Conservation (phyloP, 2,113 vertebrate species). For the Dromas ardeola region DNA sequence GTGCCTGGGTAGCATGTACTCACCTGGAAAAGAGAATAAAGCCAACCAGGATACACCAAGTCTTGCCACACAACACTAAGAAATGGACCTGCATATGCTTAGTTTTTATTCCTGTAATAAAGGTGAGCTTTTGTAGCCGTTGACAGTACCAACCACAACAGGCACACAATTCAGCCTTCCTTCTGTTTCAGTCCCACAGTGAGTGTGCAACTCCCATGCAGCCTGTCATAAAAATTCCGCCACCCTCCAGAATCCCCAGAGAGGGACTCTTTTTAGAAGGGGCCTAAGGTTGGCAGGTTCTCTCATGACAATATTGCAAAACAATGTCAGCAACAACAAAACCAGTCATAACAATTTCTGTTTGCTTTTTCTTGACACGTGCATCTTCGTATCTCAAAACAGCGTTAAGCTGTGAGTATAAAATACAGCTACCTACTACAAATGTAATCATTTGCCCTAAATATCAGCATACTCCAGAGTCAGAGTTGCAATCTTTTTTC, state of each 20-base stretch:
- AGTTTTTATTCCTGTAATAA: background rate
- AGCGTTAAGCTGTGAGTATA: background rate
- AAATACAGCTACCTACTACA: background rate
- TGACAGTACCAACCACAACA: background rate
- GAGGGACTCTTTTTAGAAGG: background rate
- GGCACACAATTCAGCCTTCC: background rate
- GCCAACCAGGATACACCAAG: background rate
- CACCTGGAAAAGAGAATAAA: background rate
- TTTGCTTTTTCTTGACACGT: background rate
- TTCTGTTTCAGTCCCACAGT: background rate
- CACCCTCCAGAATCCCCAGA: background rate
- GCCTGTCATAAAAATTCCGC: background rate
- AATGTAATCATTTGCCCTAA: background rate
- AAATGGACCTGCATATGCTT: background rate
- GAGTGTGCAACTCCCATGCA: rapidly evolving
- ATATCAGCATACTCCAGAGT: background rate
- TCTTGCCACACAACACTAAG: background rate
- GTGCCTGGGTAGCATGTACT: background rate
- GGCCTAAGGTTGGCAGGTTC: background rate
- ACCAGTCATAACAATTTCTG: background rate
- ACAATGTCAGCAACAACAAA: background rate
- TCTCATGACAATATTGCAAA: background rate
- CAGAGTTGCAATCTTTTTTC: background rate
- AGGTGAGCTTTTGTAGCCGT: background rate
- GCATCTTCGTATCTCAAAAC: background rate